A percentile compares a stretch with the other conserved stretches of the same genome.
Conservation (phyloP, 1,140 invertebrate genomes). For the Euschistus heros region DNA sequence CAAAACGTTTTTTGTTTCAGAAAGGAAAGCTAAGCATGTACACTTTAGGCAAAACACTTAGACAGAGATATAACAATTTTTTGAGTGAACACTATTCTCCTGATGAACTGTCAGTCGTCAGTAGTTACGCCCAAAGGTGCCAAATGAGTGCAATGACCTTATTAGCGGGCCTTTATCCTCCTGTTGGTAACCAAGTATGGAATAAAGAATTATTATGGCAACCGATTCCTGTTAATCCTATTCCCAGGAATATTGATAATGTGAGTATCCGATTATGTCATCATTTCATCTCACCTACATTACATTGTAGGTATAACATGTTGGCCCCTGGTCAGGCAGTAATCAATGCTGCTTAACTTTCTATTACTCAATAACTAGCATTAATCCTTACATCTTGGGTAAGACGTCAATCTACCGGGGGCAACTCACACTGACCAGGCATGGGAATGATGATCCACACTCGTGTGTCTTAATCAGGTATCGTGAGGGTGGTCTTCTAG, state of each 20-base stretch:
- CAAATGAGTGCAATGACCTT: conserved; percentile 75
- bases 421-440: too few species aligned
- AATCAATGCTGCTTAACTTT: too few species aligned
- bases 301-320: background rate
- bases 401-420: too few species aligned
- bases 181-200: conserved; percentile 56
- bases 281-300: background rate
- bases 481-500: too few species aligned
- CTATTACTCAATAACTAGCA: too few species aligned
- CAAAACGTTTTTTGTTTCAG: conserved; percentile 39
- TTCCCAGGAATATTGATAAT: conserved; percentile 53
- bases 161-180: conserved; percentile 72
- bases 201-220: conserved; percentile 66
- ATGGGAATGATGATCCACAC: too few species aligned
- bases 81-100: conserved; percentile 48
- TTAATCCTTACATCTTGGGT: too few species aligned
- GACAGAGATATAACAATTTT: conserved; percentile 53
- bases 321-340: too few species aligned
- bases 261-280: conserved; percentile 37
- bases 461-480: too few species aligned
- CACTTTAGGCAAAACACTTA: conserved; percentile 60
- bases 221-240: conserved; percentile 73
- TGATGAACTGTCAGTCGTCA: conserved; percentile 55
- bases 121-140: conserved; percentile 70
- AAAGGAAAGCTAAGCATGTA: conserved; percentile 66